phyloP scores from a whole-genome alignment of 2,113 vertebrate species.

The Ciconia maguari region DNA sequence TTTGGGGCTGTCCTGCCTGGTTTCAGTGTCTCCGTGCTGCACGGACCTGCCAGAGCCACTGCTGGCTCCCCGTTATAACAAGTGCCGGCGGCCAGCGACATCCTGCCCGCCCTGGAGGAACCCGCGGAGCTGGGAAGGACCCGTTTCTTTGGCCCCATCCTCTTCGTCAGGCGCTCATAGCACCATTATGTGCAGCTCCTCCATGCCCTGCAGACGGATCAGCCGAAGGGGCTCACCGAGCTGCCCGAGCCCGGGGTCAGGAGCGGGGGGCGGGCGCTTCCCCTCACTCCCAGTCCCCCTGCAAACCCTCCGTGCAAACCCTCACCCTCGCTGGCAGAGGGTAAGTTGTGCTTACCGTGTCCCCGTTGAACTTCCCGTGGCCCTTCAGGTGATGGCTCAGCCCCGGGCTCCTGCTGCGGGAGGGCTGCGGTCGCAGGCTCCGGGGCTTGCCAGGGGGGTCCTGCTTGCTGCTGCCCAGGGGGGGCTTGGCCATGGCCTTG shows the following conservation, averaged over 20 bases:
- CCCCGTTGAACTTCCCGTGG: conserved; percentile 55
- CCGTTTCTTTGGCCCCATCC: neutral
- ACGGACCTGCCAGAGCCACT: neutral
- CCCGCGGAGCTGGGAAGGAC: neutral
- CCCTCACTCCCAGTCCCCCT: rapidly evolving
- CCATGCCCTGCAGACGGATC: neutral
- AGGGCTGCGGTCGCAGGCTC: neutral
- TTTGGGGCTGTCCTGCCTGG: neutral
- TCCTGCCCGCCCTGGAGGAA: neutral
- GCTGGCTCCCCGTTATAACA: neutral
- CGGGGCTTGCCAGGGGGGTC: neutral
- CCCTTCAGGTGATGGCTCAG: conserved; percentile 19
- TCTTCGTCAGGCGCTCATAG: rapidly evolving
- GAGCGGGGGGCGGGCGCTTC: rapidly evolving
- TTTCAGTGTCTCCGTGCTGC: neutral
- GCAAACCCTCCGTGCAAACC: neutral
- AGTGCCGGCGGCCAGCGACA: rapidly evolving
- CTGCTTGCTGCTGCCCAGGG: neutral
- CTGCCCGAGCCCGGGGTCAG: rapidly evolving
- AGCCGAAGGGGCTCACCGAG: neutral
- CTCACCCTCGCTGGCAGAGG: rapidly evolving
- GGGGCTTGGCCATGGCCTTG: neutral
- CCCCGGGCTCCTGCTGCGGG: neutral
- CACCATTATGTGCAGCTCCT: rapidly evolving
- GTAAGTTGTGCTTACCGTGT: conserved; percentile 27